Evolutionary conservation across 2,113 vertebrate species (phyloP).

Genomic region (Tragelaphus strepsiceros): DNA sequence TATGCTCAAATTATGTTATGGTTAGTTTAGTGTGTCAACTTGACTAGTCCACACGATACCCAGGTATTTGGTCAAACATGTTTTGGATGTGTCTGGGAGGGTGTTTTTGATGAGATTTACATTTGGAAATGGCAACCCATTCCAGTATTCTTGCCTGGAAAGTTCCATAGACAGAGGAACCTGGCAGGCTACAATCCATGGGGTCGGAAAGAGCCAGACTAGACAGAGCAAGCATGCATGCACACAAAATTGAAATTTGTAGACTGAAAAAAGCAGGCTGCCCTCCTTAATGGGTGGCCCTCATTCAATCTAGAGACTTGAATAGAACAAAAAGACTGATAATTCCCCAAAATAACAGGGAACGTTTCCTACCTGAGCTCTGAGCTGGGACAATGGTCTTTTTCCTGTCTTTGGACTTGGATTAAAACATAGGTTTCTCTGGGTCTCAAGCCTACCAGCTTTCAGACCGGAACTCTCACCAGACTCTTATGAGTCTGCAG

Average conservation of each 20-base stretch:
- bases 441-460: background rate
- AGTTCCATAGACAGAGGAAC: background rate
- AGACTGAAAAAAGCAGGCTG: background rate
- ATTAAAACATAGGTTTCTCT: background rate
- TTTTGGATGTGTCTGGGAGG: background rate
- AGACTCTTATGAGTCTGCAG: background rate
- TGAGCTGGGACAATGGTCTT: background rate
- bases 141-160: background rate
- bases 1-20: background rate
- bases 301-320: background rate
- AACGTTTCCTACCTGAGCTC: background rate
- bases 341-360: background rate
- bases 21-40: background rate
- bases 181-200: background rate
- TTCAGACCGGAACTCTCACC: background rate
- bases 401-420: background rate
- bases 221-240: background rate
- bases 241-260: background rate
- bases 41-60: background rate
- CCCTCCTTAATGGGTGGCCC: background rate
- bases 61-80: background rate
- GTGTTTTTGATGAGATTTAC: background rate
- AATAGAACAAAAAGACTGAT: background rate
- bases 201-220: background rate
- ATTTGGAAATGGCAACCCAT: background rate